These are phyloP conservation scores for Drosophila subobscura DNA, from an alignment of 1,140 invertebrate species.

Conservation along the genomic window DNA sequence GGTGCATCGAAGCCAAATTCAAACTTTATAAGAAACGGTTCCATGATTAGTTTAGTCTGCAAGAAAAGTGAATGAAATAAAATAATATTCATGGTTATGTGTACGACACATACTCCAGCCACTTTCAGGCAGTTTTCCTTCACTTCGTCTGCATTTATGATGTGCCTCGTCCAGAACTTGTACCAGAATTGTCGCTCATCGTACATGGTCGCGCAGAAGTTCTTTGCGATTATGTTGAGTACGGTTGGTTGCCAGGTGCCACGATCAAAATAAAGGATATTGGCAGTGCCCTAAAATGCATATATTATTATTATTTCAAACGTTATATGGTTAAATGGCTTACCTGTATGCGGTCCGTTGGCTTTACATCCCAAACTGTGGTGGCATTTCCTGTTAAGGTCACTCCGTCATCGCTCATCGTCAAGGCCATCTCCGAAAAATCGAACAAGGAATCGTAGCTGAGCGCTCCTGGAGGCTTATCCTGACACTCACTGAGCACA, in stretches of 20 bases:
- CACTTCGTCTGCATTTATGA: constrained; percentile 13
- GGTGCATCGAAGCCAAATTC: too few species aligned
- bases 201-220: neutral
- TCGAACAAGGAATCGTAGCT: too few species aligned
- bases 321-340: neutral
- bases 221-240: neutral
- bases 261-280: neutral
- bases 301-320: neutral
- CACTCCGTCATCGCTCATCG: too few species aligned
- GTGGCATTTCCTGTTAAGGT: neutral
- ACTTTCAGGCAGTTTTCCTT: constrained; percentile 10
- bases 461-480: too few species aligned
- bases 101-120: constrained; percentile 13
- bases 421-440: too few species aligned
- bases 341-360: constrained; percentile 5
- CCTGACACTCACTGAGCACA: too few species aligned
- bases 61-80: neutral
- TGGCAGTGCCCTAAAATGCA: neutral
- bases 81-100: neutral
- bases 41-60: too few species aligned
- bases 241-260: constrained; percentile 7
- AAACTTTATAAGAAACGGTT: too few species aligned
- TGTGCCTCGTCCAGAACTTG: constrained; percentile 9
- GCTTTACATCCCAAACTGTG: neutral
- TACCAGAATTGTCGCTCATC: constrained; percentile 26